These are phyloP conservation scores for Acholoe squamosa DNA, from an alignment of 2,888 invertebrate genomes.

Conservation along the genomic window DNA sequence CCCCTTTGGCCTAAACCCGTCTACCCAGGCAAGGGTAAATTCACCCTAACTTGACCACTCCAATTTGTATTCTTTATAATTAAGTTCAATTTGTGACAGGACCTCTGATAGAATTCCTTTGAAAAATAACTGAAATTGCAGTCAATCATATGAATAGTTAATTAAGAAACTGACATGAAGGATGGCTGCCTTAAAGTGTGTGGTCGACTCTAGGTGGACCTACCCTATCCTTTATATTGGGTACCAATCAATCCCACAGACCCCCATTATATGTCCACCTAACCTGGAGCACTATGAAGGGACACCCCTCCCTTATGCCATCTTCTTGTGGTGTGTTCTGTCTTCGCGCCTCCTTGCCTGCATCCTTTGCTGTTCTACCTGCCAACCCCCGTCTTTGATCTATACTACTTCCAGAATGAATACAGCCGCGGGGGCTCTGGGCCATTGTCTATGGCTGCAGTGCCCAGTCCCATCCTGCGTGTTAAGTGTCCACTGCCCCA, in stretches of 20 bases:
- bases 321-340: not conserved
- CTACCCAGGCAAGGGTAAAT: too few relatives aligned
- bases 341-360: not conserved
- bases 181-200: too few relatives aligned
- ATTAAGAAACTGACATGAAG: too few relatives aligned
- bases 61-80: too few relatives aligned
- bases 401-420: constrained; percentile 46
- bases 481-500: not conserved
- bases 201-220: too few relatives aligned
- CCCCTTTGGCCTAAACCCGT: too few relatives aligned
- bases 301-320: not conserved
- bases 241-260: not conserved
- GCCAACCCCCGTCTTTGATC: constrained; percentile 25
- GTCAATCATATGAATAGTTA: too few relatives aligned
- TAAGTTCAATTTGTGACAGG: too few relatives aligned
- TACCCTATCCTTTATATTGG: not conserved
- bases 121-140: too few relatives aligned
- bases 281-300: too few relatives aligned
- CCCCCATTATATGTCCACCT: not conserved
- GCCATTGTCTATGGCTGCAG: not conserved
- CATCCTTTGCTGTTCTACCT: constrained; percentile 5
- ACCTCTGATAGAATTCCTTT: too few relatives aligned
- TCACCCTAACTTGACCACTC: too few relatives aligned
- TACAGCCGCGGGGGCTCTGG: not conserved
- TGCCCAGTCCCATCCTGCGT: not conserved